Percentiles rank a stretch among this genome's conserved stretches.
These are phyloP conservation scores for Pseudorhombus dupliciocellatus DNA, from an alignment of 2,113 vertebrate genomes.

Conservation along the genomic window DNA sequence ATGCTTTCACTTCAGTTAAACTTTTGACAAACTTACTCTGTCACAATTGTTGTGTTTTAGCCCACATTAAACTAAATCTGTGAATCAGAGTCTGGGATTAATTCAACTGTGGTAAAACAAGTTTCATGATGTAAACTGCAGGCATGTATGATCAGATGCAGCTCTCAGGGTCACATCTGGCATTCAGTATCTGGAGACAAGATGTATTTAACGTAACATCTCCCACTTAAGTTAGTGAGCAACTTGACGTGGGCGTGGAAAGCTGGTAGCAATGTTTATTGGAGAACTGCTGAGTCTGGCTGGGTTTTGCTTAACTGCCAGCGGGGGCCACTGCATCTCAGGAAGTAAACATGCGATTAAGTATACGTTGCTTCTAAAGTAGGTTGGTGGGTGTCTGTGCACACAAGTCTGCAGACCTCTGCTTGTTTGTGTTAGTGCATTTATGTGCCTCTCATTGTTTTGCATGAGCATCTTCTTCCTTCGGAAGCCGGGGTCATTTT, in stretches of 20 bases:
- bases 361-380: not conserved
- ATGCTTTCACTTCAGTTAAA: too few species aligned
- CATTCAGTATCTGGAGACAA: too few species aligned
- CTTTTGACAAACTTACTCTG: too few species aligned
- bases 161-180: too few species aligned
- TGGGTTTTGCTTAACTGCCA: not conserved
- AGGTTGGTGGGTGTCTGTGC: not conserved
- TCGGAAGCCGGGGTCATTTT: not conserved
- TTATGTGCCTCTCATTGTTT: not conserved
- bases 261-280: not conserved
- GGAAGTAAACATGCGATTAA: not conserved
- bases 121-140: too few species aligned
- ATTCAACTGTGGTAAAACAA: not conserved
- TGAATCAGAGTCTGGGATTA: not conserved
- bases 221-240: not conserved
- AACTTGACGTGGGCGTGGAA: not conserved
- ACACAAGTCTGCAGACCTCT: conserved; percentile 8
- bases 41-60: not conserved
- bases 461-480: not conserved
- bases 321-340: not conserved
- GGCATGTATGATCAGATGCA: too few species aligned
- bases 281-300: not conserved
- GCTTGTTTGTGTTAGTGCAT: not conserved
- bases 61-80: not conserved
- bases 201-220: not conserved